Evolutionary conservation across 1,140 invertebrate genomes (phyloP).

Genomic region (Bombus sylvicola): DNA sequence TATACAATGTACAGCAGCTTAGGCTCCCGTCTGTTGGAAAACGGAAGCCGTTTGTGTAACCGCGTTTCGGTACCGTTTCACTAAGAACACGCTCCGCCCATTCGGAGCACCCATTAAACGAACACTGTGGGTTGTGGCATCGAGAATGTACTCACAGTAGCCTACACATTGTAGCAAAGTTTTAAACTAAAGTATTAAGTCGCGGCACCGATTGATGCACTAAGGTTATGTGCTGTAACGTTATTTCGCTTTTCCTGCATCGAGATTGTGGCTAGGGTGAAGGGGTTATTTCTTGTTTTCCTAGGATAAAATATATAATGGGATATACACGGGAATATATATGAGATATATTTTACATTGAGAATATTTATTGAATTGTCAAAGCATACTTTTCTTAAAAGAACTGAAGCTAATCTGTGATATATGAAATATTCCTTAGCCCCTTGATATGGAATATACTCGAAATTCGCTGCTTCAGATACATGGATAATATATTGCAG

Average conservation of each 20-base stretch:
- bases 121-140: background rate
- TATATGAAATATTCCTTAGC: too few relatives aligned
- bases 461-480: too few relatives aligned
- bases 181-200: background rate
- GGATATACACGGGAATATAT: too few relatives aligned
- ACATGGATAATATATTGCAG: too few relatives aligned
- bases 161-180: background rate
- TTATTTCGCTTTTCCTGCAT: background rate
- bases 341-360: too few relatives aligned
- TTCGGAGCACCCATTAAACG: slow-evolving; percentile 23
- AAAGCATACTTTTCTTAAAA: too few relatives aligned
- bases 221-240: background rate
- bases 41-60: slow-evolving; percentile 57
- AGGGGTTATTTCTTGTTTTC: too few relatives aligned
- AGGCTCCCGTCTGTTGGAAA: slow-evolving; percentile 41
- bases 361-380: too few relatives aligned
- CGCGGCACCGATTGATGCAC: background rate
- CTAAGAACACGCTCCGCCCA: slow-evolving; percentile 30
- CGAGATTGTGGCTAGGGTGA: too few relatives aligned
- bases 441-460: too few relatives aligned
- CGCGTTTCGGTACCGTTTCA: slow-evolving; percentile 57
- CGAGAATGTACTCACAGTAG: background rate
- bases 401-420: too few relatives aligned
- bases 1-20: slow-evolving; percentile 20
- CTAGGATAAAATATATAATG: too few relatives aligned